Conservation (phyloP, 2,113 vertebrate species). For the Eulacestoma nigropectus region DNA sequence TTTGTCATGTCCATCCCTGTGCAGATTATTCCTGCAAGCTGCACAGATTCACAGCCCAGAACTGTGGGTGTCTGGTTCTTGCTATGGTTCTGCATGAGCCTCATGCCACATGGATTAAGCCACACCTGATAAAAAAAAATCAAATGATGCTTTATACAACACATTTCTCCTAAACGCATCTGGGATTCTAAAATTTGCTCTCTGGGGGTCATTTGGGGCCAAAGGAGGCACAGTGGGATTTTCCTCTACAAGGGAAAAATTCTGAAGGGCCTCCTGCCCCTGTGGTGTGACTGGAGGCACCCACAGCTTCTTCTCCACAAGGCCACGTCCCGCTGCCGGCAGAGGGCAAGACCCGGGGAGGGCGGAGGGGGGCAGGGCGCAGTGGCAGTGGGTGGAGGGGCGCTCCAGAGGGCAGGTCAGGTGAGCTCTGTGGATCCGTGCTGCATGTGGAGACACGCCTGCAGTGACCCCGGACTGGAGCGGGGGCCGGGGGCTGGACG, state of each 20-base stretch:
- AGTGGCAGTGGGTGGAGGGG: neutral
- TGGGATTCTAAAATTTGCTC: neutral
- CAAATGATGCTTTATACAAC: neutral
- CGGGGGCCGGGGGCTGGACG: neutral
- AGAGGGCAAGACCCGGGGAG: neutral
- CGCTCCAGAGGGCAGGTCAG: neutral
- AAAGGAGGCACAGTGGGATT: neutral
- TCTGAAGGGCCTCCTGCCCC: neutral
- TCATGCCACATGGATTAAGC: neutral
- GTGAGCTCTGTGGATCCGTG: neutral
- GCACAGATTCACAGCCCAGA: neutral
- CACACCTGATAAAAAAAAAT: neutral
- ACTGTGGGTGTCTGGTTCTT: neutral
- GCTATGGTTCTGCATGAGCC: neutral
- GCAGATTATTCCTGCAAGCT: neutral
- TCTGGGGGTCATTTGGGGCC: neutral
- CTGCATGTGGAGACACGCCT: rapidly evolving
- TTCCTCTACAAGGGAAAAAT: neutral
- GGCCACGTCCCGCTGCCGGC: rapidly evolving
- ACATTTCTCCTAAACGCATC: neutral
- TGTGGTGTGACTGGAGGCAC: neutral
- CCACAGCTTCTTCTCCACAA: rapidly evolving
- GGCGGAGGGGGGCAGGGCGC: too few relatives aligned
- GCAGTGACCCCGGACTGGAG: neutral
- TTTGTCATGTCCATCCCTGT: neutral